Evolutionary conservation across 1,140 invertebrate species (phyloP), one percentile per base, ranked within the genome.

Genomic region (Zophobas morio): DNA sequence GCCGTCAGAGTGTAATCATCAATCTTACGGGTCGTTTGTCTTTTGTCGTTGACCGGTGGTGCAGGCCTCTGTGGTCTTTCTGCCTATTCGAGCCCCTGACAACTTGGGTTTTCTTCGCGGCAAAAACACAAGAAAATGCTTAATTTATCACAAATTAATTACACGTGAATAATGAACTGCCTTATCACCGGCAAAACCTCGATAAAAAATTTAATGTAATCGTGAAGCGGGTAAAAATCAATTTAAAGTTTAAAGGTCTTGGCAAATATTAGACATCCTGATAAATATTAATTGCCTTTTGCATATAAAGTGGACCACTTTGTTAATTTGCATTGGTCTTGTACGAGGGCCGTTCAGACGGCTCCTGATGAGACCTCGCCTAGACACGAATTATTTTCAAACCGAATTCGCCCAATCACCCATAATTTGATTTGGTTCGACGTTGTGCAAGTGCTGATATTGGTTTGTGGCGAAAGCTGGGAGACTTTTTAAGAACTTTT

Each of bases 21-120:
- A 81, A 81, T 81, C 80, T 81, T 81, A 70, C 39, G 63, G 74
- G 75, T 79, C 80, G 80, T 79, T 81, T 81, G 80, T 81, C 80
- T 81, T 74, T 79, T 79, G 78, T 81, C 76, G 74, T 66, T 78
- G 80, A 79, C 80, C 73, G 70, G 32, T 75, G 74, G 51, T 34
- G 70, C 46, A 63, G 35, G 40, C 71, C 74, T 76, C 57, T 76
- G 74, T 46, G 74, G 74, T 76, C 42, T 76, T 76, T 70, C 66
- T 34, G 51, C 46, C 42, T 51, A 66, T 66, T 39, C 60, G 33
- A 51, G 46, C 46, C 39, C 39, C 57, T 37, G 57, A 66, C 57
- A 54, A 53, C 63, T 42, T 47, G 49, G 53, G 70, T 56, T 74
- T 73, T 73, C 76, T 77, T 76, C 39, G 35, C 39, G 47, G 51